These are phyloP conservation scores for Percina caprodes DNA, from an alignment of 2,113 vertebrate species.

Conservation along the genomic window DNA sequence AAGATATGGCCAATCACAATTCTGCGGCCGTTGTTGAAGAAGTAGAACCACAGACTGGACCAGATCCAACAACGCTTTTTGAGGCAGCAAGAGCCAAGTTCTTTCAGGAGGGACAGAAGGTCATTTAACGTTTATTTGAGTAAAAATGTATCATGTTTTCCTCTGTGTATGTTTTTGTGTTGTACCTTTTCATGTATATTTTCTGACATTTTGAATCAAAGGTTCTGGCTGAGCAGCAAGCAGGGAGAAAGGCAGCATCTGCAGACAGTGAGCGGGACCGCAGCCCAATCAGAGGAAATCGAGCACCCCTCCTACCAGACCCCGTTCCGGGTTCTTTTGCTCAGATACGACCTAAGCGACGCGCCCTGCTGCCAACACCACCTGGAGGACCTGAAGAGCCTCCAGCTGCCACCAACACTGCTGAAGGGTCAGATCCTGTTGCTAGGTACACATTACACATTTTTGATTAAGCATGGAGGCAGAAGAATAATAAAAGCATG, in stretches of 20 bases:
- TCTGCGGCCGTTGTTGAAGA: slow-evolving; percentile 44
- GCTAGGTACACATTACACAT: slow-evolving; percentile 75
- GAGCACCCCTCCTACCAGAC: slow-evolving; percentile 82
- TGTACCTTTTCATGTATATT: background rate
- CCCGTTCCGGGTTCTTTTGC: slow-evolving; percentile 81
- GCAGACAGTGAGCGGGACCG: slow-evolving; percentile 81
- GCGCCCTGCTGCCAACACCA: slow-evolving; percentile 84
- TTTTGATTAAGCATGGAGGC: background rate
- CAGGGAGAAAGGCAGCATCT: slow-evolving; percentile 71
- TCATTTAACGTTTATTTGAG: slow-evolving; percentile 21
- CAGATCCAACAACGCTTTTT: slow-evolving; percentile 85
- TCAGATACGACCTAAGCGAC: slow-evolving; percentile 78
- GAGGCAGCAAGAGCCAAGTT: slow-evolving; percentile 86
- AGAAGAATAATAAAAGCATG: background rate
- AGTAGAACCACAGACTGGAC: slow-evolving; percentile 43
- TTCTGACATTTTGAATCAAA: slow-evolving; percentile 11
- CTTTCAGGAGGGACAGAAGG: slow-evolving; percentile 86
- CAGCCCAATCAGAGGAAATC: slow-evolving; percentile 82
- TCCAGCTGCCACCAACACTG: slow-evolving; percentile 36
- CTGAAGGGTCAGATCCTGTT: slow-evolving; percentile 82
- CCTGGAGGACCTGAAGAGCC: slow-evolving; percentile 82
- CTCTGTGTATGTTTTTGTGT: background rate
- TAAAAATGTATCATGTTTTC: background rate
- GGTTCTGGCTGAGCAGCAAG: slow-evolving; percentile 86
- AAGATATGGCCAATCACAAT: slow-evolving; percentile 71